A percentile compares a stretch with the other conserved stretches of the same genome.
Evolutionary conservation across 1,140 invertebrate species (phyloP).

Genomic region (Scaptodrosophila lebanonensis): DNA sequence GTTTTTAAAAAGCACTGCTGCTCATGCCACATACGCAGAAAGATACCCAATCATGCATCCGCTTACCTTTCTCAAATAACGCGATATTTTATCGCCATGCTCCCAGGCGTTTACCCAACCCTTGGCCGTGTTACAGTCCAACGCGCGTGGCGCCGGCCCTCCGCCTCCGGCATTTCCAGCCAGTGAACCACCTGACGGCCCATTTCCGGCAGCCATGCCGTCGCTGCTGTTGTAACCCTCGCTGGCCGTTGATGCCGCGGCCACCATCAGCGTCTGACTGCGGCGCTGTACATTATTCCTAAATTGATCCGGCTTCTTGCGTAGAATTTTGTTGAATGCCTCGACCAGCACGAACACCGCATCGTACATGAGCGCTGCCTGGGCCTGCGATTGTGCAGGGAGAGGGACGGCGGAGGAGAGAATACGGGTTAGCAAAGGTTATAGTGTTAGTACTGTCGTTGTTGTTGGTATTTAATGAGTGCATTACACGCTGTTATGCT

Average conservation of each 20-base stretch:
- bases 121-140: slow-evolving; percentile 88
- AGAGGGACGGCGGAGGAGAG: no score
- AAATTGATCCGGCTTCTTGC: slow-evolving; percentile 87
- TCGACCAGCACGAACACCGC: slow-evolving; percentile 93
- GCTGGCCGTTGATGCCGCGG: slow-evolving; percentile 55
- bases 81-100: slow-evolving; percentile 91
- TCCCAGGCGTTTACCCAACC: slow-evolving; percentile 90
- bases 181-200: slow-evolving; percentile 9
- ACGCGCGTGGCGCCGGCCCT: slow-evolving; percentile 79
- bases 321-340: slow-evolving; percentile 89
- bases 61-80: slow-evolving; percentile 88
- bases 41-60: slow-evolving; percentile 27
- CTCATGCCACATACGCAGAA: not conserved
- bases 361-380: slow-evolving; percentile 95
- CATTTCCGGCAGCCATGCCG: slow-evolving; percentile 26
- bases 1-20: not conserved
- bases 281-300: slow-evolving; percentile 81
- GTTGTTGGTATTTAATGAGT: slow-evolving; percentile 55
- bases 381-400: no score
- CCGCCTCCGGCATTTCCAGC: slow-evolving; percentile 1
- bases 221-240: slow-evolving; percentile 38
- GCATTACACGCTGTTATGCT: slow-evolving; percentile 68
- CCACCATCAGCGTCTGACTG: slow-evolving; percentile 62
- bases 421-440: no score
- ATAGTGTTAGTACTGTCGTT: slow-evolving; percentile 6